Evolutionary conservation across 1,140 invertebrate species (phyloP).

Genomic region (Euschistus heros): DNA sequence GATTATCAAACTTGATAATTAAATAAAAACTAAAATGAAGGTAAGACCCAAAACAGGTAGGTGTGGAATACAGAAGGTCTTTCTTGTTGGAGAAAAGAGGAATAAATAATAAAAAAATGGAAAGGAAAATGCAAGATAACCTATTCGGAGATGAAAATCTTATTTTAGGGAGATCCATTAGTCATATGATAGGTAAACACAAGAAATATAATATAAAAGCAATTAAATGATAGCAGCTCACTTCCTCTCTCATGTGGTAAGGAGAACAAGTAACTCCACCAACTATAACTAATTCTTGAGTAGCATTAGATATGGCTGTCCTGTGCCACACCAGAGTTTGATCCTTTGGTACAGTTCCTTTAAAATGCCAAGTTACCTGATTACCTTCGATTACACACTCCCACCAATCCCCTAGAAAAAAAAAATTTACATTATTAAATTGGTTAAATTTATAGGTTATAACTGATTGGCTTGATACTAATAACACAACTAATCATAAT

Average conservation of each 20-base stretch:
- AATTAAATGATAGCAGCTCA: conserved; percentile 20
- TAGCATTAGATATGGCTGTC: conserved; percentile 20
- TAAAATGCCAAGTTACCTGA: neutral
- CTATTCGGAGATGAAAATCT: too few species aligned
- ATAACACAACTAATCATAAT: too few species aligned
- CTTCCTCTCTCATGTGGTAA: conserved; percentile 19
- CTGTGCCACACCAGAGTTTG: conserved; percentile 30
- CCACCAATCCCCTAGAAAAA: conserved; percentile 28
- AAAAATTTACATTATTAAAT: too few species aligned
- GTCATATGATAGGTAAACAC: neutral
- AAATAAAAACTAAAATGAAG: too few species aligned
- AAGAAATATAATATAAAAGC: neutral
- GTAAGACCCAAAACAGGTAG: too few species aligned
- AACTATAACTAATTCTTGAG: conserved; percentile 28
- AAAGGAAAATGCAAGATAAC: too few species aligned
- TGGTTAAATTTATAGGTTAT: too few species aligned
- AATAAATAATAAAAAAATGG: too few species aligned
- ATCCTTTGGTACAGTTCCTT: conserved; percentile 3
- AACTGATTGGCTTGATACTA: too few species aligned
- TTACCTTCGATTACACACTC: neutral
- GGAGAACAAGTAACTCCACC: conserved; percentile 29
- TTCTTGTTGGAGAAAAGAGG: too few species aligned
- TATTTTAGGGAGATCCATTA: too few species aligned
- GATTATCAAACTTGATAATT: too few species aligned
- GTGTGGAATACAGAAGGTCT: neutral